Conservation (phyloP, 2,888 invertebrate genomes). For the Agrilus cyanescens region DNA sequence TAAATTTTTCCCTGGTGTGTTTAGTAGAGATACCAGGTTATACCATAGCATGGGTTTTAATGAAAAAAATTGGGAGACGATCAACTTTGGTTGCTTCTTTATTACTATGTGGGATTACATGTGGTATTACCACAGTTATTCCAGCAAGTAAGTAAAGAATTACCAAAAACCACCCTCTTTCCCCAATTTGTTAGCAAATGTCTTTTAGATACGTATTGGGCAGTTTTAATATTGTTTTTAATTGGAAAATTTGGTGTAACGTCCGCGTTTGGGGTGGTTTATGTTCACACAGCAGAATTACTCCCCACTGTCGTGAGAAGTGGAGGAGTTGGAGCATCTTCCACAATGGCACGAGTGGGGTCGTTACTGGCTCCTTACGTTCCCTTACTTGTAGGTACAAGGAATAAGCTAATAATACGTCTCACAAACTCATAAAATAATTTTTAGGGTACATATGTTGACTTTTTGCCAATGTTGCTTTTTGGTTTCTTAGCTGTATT, state of each 20-base stretch:
- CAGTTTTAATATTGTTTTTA: conserved; percentile 43
- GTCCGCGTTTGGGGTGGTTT: conserved; percentile 49
- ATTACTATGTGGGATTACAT: conserved; percentile 41
- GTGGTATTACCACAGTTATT: conserved; percentile 42
- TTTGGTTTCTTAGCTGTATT: conserved; percentile 42
- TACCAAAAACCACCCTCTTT: conserved; percentile 2
- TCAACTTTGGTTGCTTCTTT: conserved; percentile 41
- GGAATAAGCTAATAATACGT: background rate
- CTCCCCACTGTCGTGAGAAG: conserved; percentile 43
- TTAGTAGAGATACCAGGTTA: conserved; percentile 50
- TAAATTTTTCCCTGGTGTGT: conserved; percentile 52
- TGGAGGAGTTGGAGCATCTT: conserved; percentile 47
- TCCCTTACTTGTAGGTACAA: conserved; percentile 39
- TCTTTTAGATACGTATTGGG: conserved; percentile 39
- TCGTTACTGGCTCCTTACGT: conserved; percentile 51
- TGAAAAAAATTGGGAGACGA: conserved; percentile 41
- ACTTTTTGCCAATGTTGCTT: conserved; percentile 40
- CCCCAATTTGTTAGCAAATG: background rate
- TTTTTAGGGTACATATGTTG: conserved; percentile 38
- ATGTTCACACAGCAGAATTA: conserved; percentile 49
- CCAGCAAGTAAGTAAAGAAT: conserved; percentile 31
- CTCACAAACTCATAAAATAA: conserved; percentile 6
- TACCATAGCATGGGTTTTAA: conserved; percentile 39
- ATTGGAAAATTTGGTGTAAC: conserved; percentile 53
- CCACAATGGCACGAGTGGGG: conserved; percentile 46